Percentiles rank a stretch among this genome's conserved stretches.
These are phyloP conservation scores for Salarias fasciatus DNA, from an alignment of 2,797 vertebrate species.

Conservation along the genomic window DNA sequence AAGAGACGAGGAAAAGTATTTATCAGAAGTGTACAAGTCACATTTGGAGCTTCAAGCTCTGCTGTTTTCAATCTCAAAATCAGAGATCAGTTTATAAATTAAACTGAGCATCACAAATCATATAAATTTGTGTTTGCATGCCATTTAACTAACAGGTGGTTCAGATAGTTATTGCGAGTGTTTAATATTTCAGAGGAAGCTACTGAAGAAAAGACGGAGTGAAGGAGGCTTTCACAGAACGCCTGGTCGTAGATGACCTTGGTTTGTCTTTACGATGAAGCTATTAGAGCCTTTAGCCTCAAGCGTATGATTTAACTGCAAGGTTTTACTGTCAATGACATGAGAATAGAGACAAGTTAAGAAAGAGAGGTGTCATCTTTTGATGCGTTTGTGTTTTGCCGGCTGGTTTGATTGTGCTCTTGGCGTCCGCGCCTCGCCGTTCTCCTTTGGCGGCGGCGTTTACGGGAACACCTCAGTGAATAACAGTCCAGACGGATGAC, in stretches of 20 bases:
- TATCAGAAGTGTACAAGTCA: too few relatives aligned
- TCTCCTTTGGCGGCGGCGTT: conserved; percentile 27
- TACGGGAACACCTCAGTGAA: conserved; percentile 37
- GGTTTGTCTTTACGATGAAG: conserved; percentile 31
- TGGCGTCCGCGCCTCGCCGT: conserved; percentile 11
- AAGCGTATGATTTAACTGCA: conserved; percentile 26
- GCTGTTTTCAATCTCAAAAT: too few relatives aligned
- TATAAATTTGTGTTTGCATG: conserved; percentile 1
- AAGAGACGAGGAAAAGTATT: too few relatives aligned
- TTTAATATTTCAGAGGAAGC: neutral
- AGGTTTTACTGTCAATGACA: conserved; percentile 33
- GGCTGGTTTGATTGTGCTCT: conserved; percentile 13
- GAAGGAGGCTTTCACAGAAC: conserved; percentile 16
- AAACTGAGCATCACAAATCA: too few relatives aligned
- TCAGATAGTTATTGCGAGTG: neutral
- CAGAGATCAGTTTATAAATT: too few relatives aligned
- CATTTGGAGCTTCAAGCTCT: too few relatives aligned
- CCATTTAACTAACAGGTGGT: conserved; percentile 1
- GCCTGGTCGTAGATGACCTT: conserved; percentile 31
- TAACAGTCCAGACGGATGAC: conserved; percentile 24
- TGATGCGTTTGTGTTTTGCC: neutral
- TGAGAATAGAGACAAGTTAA: conserved; percentile 27
- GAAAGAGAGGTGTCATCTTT: conserved; percentile 18
- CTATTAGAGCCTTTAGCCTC: conserved; percentile 26
- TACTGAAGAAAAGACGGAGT: neutral